Evolutionary conservation across 2,888 invertebrate species (phyloP).

Genomic region (Leptinotarsa tumamoca): DNA sequence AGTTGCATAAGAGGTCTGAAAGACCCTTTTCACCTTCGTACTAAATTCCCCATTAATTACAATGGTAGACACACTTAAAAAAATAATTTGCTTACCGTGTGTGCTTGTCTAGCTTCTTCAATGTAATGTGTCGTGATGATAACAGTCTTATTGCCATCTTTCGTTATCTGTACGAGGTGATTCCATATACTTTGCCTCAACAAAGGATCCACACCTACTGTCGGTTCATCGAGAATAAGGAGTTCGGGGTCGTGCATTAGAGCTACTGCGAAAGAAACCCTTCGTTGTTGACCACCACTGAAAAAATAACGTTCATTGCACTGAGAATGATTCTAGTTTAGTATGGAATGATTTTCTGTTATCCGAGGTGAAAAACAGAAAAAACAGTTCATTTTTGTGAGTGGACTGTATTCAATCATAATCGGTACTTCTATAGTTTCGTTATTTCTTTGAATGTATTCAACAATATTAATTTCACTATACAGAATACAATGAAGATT

Average conservation of each 20-base stretch:
- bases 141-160: constrained; percentile 80
- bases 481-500: no score
- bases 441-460: no score
- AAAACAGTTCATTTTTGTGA: no score
- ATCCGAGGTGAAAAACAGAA: no score
- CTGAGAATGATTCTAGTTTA: no score
- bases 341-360: no score
- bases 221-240: constrained; percentile 92
- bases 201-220: constrained; percentile 93
- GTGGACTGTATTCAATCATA: no score
- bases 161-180: constrained; percentile 82
- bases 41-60: no score
- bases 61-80: not conserved
- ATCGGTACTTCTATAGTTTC: no score
- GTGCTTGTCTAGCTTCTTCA: constrained; percentile 87
- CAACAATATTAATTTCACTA: no score
- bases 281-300: constrained; percentile 91
- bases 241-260: constrained; percentile 90
- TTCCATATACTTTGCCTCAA: constrained; percentile 89
- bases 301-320: not conserved
- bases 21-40: no score
- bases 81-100: constrained; percentile 73
- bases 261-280: constrained; percentile 90
- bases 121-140: constrained; percentile 92
- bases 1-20: no score